These are phyloP conservation scores for Rhopalosiphum padi DNA, from an alignment of 1,140 invertebrate genomes.

Conservation along the genomic window DNA sequence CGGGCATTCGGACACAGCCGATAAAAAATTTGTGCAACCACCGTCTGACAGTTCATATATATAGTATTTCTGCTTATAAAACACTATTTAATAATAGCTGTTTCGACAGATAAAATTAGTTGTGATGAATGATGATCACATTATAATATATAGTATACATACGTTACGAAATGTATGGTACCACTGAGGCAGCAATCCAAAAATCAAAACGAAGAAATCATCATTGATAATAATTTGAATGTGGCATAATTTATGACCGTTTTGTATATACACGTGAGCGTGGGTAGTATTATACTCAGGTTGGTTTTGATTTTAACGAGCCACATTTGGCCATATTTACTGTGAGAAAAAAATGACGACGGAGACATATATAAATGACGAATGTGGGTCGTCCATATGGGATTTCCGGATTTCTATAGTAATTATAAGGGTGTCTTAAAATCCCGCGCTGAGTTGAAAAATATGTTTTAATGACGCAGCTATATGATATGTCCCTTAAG, in stretches of 20 bases:
- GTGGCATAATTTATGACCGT: background rate
- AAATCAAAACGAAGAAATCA: background rate
- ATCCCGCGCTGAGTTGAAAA: background rate
- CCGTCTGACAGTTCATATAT: background rate
- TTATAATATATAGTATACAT: background rate
- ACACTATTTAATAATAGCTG: background rate
- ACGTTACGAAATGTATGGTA: background rate
- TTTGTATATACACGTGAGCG: background rate
- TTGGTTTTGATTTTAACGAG: constrained; percentile 24
- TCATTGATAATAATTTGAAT: background rate
- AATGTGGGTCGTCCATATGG: constrained; percentile 27
- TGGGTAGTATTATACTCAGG: background rate
- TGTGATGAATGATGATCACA: background rate
- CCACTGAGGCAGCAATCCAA: background rate
- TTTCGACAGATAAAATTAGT: background rate
- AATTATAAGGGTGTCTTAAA: constrained; percentile 10
- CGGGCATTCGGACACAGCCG: background rate
- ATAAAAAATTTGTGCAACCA: background rate
- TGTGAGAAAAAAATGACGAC: constrained; percentile 28
- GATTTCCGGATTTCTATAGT: constrained; percentile 22
- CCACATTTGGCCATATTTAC: background rate
- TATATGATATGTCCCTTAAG: background rate
- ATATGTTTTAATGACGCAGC: background rate
- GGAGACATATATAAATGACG: background rate
- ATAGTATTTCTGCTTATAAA: background rate